A percentile compares a stretch with the other conserved stretches of the same genome.
phyloP scores from a whole-genome alignment of 2,888 invertebrate species.

The Monochamus alternatus region DNA sequence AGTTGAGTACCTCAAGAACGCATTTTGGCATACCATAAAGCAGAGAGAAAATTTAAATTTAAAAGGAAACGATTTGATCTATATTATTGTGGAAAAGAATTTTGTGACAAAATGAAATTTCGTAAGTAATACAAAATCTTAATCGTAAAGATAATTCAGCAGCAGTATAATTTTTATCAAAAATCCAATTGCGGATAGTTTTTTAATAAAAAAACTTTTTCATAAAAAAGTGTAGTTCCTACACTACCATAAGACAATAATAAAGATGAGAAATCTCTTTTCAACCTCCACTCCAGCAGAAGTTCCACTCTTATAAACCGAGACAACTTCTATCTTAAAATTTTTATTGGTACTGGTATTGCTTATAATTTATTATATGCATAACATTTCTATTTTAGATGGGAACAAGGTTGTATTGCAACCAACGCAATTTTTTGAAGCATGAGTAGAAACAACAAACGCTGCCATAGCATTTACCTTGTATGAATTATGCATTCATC shows the following conservation, averaged over 20 bases:
- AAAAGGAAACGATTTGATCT: constrained; percentile 74
- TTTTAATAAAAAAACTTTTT: too few species aligned
- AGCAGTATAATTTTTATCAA: too few species aligned
- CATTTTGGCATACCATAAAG: constrained; percentile 61
- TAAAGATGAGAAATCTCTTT: too few species aligned
- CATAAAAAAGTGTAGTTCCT: too few species aligned
- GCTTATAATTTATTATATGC: too few species aligned
- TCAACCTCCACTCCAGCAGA: too few species aligned
- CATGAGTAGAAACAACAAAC: constrained; percentile 77
- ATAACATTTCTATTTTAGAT: constrained; percentile 35
- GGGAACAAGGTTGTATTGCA: constrained; percentile 48
- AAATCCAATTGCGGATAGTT: too few species aligned
- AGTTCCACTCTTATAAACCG: too few species aligned
- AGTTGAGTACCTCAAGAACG: constrained; percentile 57
- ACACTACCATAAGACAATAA: too few species aligned
- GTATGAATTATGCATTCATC: constrained; percentile 73
- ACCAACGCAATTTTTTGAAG: constrained; percentile 72
- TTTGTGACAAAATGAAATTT: constrained; percentile 11
- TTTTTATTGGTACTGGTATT: too few species aligned
- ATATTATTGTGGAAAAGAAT: constrained; percentile 62
- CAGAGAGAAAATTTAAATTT: constrained; percentile 56
- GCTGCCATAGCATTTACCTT: constrained; percentile 74
- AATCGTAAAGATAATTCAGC: too few species aligned
- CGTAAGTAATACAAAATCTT: constrained; percentile 17
- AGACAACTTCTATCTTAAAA: too few species aligned